Base-by-base conservation (phyloP, 2,888 invertebrate species). In the Rapana venosa region DNA sequence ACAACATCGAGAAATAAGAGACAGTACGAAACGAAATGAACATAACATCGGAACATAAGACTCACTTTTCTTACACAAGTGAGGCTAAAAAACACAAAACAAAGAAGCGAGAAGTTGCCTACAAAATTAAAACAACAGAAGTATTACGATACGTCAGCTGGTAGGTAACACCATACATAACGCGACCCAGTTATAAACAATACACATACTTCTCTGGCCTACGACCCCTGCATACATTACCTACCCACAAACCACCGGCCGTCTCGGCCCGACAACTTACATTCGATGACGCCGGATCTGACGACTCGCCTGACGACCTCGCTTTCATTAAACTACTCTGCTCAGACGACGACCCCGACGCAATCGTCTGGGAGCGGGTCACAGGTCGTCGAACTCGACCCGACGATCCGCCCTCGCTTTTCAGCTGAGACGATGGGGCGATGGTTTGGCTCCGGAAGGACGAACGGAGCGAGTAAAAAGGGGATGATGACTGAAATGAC, bases 221-320 rank as follows among this genome's bases (percentile, higher is more conserved):
- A 74, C 74, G 61, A 61, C 61, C 61, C 22, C 47, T 47, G 47
- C 61, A 61, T 61, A 61, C 61, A 61, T 61, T 61, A 61, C 61
- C 61, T 61, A 61, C 61, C 61, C 61, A 61, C 61, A 61, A 61
- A 61, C 61, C 15, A 61, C 61, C 15, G 61, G 61, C 61, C 8
- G 58, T 15, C 8, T 15, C 58, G 15, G 58, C 15, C 11, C 8
- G 20, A 20, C 61, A 61, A 91, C 91, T 91, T 90, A 91, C 91
- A 87, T 90, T 90, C 32, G 74, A 70, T 17, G 89, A 79, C 22
- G 91, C 83, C 36, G 89, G 87, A 5, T 56, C 66, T 22, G 87
- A 86, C 8, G 89, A 81, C 30, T 90, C 90, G 30, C 88, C 90
- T 22, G 90, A 83, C 83, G 90, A 83, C 83, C 89, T 90, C 87